Conservation (phyloP, 2,113 vertebrate genomes). For the Pseudolaguvia tuberculata region DNA sequence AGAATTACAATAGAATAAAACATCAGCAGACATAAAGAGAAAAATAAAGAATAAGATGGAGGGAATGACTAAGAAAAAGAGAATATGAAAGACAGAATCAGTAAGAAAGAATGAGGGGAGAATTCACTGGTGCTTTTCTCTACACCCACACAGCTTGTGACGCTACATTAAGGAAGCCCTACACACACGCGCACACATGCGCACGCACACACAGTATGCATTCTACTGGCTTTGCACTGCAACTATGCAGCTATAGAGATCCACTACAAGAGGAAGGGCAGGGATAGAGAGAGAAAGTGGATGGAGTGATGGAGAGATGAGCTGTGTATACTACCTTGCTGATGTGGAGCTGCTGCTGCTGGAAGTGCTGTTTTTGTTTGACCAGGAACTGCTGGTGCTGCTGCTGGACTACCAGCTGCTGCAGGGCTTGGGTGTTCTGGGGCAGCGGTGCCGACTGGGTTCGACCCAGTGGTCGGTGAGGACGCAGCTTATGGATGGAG, state of each 20-base stretch:
- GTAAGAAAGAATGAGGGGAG: no score
- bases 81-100: neutral
- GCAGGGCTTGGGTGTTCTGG: conserved; percentile 89
- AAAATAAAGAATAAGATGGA: neutral
- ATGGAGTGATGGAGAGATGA: neutral
- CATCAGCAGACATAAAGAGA: no score
- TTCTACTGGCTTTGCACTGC: no score
- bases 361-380: conserved; percentile 98
- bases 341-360: conserved; percentile 91
- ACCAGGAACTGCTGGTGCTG: conserved; percentile 99
- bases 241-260: no score
- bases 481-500: conserved; percentile 88
- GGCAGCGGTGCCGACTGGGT: conserved; percentile 96
- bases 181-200: no score
- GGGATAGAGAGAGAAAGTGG: neutral
- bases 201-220: no score
- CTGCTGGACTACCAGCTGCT: conserved; percentile 97
- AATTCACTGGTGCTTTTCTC: no score
- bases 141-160: no score
- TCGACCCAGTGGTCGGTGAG: conserved; percentile 90
- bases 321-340: conserved; percentile 75
- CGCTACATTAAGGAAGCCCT: no score
- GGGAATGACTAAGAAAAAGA: neutral
- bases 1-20: no score
- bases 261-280: no score